Base-by-base conservation (phyloP, 2,113 vertebrate genomes). In the Fregetta grallaria region DNA sequence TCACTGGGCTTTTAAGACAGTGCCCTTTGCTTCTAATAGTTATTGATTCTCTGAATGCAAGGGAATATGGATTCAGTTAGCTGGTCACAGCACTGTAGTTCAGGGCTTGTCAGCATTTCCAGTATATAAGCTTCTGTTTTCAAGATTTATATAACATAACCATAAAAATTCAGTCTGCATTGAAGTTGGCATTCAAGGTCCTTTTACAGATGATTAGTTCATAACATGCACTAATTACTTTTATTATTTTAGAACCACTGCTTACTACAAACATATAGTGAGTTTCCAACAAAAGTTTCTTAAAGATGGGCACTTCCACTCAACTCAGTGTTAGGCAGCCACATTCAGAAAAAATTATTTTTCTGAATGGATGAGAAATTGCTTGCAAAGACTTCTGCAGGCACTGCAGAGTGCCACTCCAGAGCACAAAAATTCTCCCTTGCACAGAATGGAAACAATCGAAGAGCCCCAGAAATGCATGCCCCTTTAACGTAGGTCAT, bases 41-140 rank as follows among this genome's bases (percentile, higher is more conserved):
- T 96, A 96, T 94, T 94, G 96, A 97, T 96, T 92, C 55, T 27
- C 62, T 91, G 74, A 94, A 96, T 87, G 73, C 55, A 47, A 56
- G 29, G 65, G 75, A 93, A 94, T 90, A 84, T 71, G 45, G 68
- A 92, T 97, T 96, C 92, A 97, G 94, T 97, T 94, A 97, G 90
- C 65, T 73, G 78, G 72, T 83, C 81, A 78, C 26, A 94, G 38
- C 56, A 44, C 70, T 86, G 84, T 86, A 95, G 77, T 96, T 94
- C 86, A 92, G 65, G 45, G 55, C 49, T 86, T 86, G 58, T 86
- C 93, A 95, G 93, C 59, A 81, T 82, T 94, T 96, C 67, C 88
- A 88, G 67, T 70, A 45, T 65, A 71, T 59, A 92, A 92, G 49
- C 52, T 82, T 62, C 78, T 89, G 14, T 94, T 97, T 91, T 72